Percentiles rank a stretch among this genome's conserved stretches.
phyloP scores from a whole-genome alignment of 1,140 invertebrate genomes.

The Formica selysi region DNA sequence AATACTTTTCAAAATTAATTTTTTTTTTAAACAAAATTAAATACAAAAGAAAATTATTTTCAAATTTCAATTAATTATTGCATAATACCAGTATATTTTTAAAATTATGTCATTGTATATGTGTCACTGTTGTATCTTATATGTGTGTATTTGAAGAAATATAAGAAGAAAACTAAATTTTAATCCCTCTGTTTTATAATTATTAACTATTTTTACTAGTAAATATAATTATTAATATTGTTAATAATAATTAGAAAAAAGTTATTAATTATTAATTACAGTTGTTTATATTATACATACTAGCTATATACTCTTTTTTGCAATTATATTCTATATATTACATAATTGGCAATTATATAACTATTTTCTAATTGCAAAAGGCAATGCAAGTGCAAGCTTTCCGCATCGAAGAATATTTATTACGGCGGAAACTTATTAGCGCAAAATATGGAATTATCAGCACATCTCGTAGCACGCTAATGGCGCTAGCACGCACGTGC shows the following conservation, averaged over 20 bases:
- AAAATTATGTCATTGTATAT: no score
- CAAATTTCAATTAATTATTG: no score
- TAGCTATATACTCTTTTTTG: neutral
- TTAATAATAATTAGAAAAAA: no score
- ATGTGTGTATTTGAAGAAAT: neutral
- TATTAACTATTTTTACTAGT: neutral
- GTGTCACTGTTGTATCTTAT: no score
- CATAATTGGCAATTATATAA: conserved; percentile 25
- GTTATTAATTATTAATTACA: neutral
- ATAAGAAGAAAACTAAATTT: neutral
- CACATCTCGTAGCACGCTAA: conserved; percentile 8
- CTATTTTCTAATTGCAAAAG: conserved; percentile 1
- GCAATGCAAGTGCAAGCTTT: neutral
- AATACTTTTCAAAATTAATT: no score
- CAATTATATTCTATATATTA: neutral
- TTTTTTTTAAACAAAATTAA: no score
- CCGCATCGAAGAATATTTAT: conserved; percentile 31
- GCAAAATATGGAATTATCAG: conserved; percentile 40
- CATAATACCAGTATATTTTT: no score
- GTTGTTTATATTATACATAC: neutral
- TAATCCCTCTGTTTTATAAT: neutral
- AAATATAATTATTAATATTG: neutral
- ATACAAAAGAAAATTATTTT: no score
- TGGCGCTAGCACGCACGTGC: neutral
- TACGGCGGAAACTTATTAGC: conserved; percentile 43